Evolutionary conservation across 1,140 invertebrate genomes (phyloP), one percentile per base, ranked within the genome.

Genomic region (Trichoplusia ni): DNA sequence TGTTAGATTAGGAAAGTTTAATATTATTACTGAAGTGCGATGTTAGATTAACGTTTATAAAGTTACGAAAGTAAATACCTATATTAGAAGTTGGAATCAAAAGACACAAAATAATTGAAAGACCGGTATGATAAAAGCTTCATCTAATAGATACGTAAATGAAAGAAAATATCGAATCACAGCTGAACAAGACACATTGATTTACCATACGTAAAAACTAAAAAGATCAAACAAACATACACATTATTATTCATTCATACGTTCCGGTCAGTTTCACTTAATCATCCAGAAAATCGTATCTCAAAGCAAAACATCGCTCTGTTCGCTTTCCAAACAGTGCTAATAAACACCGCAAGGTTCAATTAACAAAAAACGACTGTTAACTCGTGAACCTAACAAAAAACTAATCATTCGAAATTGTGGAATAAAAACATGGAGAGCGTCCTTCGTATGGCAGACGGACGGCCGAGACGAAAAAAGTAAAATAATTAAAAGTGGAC

Each of bases 391-490:
- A 33, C 27, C 8, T 33, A 11, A 51, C 27, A 51, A 31, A 33
- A 51, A 51, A 33, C 47, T 33, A 54, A 54, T 54, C 51, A 38
- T 37, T 54, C 21, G 51, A 38, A 54, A 54, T 54, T 54, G 51
- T 54, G 19, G 38, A 38, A 54, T 54, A 54, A 54, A 29, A 38
- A 38, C 16, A 47, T 29, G 23, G 9, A n/a, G 27, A 21, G 1
- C 51, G 51, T 38, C 35, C 19, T 37, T 38, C 35, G 33, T 25
- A 37, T n/a, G 16, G 19, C 21, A 46, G 40, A 5, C 44, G 42
- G 11, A 46, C 11, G 44, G 25, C 31, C 13, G 42, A 49, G 16
- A 42, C 40, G 18, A 21, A n/a, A 33, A 53, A 54, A 38, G 25
- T 38, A 3, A 29, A n/a, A 4, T 8, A 4, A 8, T 38, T 8